A percentile compares a stretch with the other conserved stretches of the same genome.
phyloP scores from a whole-genome alignment of 1,140 invertebrate species.

The Drosophila kurseongensis region DNA sequence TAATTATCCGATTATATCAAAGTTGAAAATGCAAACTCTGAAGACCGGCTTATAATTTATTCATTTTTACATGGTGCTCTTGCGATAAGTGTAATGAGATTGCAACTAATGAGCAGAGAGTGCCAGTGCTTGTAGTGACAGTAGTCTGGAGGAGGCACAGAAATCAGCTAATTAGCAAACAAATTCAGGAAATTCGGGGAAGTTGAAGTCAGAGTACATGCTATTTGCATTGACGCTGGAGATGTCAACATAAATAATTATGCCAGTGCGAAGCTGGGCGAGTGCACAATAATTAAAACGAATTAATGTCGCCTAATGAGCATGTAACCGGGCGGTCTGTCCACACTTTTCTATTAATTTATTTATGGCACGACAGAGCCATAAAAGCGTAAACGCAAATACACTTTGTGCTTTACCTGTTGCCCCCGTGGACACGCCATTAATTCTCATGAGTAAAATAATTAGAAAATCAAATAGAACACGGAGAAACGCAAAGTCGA shows the following conservation, averaged over 20 bases:
- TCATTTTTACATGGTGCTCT: neutral
- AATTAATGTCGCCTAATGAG: constrained; percentile 66
- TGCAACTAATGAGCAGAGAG: constrained; percentile 27
- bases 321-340: constrained; percentile 3
- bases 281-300: constrained; percentile 55
- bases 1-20: constrained; percentile 2
- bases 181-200: constrained; percentile 1
- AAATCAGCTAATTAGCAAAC: constrained; percentile 26
- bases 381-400: constrained; percentile 17
- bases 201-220: constrained; percentile 1
- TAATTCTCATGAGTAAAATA: constrained; percentile 79
- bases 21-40: neutral
- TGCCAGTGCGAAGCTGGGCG: constrained; percentile 29
- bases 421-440: constrained; percentile 58
- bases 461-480: constrained; percentile 77
- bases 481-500: no score
- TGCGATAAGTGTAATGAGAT: neutral
- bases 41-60: neutral
- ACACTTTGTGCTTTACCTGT: constrained; percentile 53
- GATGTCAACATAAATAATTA: constrained; percentile 46
- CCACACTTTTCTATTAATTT: constrained; percentile 50
- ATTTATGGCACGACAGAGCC: constrained; percentile 46
- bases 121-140: neutral
- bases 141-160: neutral
- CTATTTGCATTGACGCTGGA: neutral